phyloP scores from a whole-genome alignment of 1,140 invertebrate species.

The Maconellicoccus hirsutus region DNA sequence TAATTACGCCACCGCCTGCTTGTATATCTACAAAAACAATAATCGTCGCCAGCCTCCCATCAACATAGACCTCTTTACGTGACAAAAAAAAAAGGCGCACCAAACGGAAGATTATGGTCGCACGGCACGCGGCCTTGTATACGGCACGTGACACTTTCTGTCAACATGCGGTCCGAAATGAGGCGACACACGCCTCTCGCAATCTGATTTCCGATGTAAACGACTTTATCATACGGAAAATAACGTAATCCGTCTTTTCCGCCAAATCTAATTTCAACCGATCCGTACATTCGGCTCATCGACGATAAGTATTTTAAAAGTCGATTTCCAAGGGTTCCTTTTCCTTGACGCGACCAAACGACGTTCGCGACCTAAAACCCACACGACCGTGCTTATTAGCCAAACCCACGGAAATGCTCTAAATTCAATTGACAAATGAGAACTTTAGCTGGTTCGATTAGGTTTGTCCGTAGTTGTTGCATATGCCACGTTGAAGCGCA shows the following conservation, averaged over 20 bases:
- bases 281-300: not conserved
- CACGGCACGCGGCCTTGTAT: conserved; percentile 16
- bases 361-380: too few relatives aligned
- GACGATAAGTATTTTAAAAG: too few relatives aligned
- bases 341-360: too few relatives aligned
- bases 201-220: conserved; percentile 25
- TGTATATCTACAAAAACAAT: not conserved
- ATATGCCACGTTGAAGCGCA: too few relatives aligned
- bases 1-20: too few relatives aligned
- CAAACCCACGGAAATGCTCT: too few relatives aligned
- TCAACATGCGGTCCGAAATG: not conserved
- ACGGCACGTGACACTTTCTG: conserved; percentile 24
- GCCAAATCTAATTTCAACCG: not conserved
- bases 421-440: too few relatives aligned
- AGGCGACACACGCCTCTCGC: not conserved
- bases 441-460: too few relatives aligned
- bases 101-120: not conserved
- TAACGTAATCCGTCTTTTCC: conserved; percentile 8
- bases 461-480: too few relatives aligned
- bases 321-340: too few relatives aligned
- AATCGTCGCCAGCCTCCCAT: not conserved
- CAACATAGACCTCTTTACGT: not conserved
- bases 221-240: conserved; percentile 4
- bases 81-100: not conserved
- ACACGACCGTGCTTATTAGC: too few relatives aligned